These are phyloP conservation scores for Platysternon megacephalum DNA, from an alignment of 2,113 vertebrate species.

Conservation along the genomic window DNA sequence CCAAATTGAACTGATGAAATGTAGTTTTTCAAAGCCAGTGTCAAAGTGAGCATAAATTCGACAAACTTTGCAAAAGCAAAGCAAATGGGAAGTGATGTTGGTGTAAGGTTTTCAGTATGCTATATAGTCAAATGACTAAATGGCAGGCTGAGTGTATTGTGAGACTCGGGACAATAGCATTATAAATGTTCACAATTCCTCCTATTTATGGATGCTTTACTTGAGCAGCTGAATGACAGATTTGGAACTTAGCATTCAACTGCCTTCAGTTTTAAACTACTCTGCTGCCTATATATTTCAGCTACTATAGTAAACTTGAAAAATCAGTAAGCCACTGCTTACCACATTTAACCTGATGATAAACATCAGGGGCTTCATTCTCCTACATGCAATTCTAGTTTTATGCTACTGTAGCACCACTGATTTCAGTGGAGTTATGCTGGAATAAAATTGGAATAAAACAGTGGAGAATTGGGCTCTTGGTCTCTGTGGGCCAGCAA, in stretches of 20 bases:
- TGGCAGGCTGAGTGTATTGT: background rate
- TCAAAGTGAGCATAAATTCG: background rate
- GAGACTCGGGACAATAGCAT: background rate
- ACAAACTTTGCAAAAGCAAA: background rate
- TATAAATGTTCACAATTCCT: background rate
- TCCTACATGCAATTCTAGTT: background rate
- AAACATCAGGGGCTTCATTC: background rate
- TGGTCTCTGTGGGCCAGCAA: background rate
- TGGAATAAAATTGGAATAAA: background rate
- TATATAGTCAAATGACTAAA: background rate
- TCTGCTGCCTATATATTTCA: slow-evolving; percentile 15
- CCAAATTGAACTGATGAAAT: background rate
- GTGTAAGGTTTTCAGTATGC: background rate
- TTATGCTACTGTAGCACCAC: background rate
- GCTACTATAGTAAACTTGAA: background rate
- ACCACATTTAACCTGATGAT: background rate
- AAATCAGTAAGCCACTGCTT: background rate
- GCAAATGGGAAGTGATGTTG: background rate
- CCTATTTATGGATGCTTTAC: background rate
- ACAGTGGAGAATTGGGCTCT: background rate
- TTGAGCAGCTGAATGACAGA: slow-evolving; percentile 1
- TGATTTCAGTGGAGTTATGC: background rate
- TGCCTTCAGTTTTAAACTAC: slow-evolving; percentile 2
- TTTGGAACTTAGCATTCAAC: background rate
- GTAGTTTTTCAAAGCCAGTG: background rate